Evolutionary conservation across 2,888 invertebrate genomes (phyloP), one percentile per base, ranked within the genome.

Genomic region (Phorcus lineatus): DNA sequence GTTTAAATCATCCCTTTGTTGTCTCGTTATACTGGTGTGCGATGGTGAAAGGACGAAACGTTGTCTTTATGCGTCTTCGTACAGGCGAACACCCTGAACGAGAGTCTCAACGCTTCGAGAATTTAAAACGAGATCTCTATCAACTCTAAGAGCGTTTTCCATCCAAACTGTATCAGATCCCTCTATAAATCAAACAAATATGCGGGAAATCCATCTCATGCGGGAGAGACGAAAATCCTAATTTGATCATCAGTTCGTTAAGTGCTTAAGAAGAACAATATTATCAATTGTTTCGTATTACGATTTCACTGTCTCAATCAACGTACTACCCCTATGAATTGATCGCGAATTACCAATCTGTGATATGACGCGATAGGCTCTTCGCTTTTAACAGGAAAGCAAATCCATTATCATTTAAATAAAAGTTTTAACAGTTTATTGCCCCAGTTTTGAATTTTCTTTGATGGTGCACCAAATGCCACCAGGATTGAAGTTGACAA

Each of bases 1-100:
- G 70, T 40, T 70, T 70, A 70, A 70, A 70, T 70, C 70, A 70
- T 70, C 70, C 40, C 31, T 70, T 70, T 70, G 70, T 70, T 36
- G 11, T 31, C 70, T 70, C 70, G 70, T 70, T 70, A 70, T 40
- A 36, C 70, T 19, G 13, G 31, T 70, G 36, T 70, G 47, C 11
- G 47, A 47, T 13, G 47, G 47, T 47, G 47, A 47, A 47, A 47
- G 47, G 47, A 47, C 47, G 47, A 47, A 47, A 13, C 47, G 47
- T 47, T 47, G n/a, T 70, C 28, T 70, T 70, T 70, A 70, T 70
- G 70, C 40, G 36, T 70, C 31, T 70, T 40, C 36, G 36, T 31
- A 70, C 70, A 70, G n/a, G 70, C 28, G 31, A 36, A 16, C 40
- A 70, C 70, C 36, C 47, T 47, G 9, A 47, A 47, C 11, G 47